Evolutionary conservation across 2,888 invertebrate species (phyloP), one percentile per base, ranked within the genome.

Genomic region (Agrochola circellaris): DNA sequence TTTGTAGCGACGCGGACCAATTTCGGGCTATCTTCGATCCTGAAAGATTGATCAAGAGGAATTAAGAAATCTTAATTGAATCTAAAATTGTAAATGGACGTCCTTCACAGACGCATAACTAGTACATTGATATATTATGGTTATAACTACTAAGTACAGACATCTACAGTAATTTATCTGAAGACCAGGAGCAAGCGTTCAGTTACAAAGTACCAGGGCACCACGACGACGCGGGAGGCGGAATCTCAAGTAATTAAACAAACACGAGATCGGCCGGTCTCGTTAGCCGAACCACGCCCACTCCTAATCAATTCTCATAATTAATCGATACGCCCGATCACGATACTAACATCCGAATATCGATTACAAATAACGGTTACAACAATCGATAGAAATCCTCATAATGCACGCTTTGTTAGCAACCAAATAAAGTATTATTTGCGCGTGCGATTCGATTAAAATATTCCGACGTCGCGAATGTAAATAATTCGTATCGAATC

Each of bases 241-340:
- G 93, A 87, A 88, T 92, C 89, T 73, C 80, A 87, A 89, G 92
- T 93, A 94, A 95, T 95, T 94, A 94, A 94, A 94, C 95, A 95
- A 95, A 95, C 95, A 95, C 92, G 92, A 92, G 89, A 92, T 87
- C 93, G 92, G 93, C 92, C 90, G 91, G 91, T 86, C 94, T 95
- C 94, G 94, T 94, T 94, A 94, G 90, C 88, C 84, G 76, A 77
- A 87, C 89, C 91, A 92, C 95, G 94, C 96, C 96, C 90, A 91
- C 89, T 87, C 86, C 93, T 94, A 94, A 95, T 95, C 94, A 94
- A 95, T 94, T 94, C 93, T 90, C 87, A 91, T 95, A 94, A 95
- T 95, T 94, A 95, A 95, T 95, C 93, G 93, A 91, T 92, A 86
- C 82, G 88, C 88, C 88, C 77, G 86, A 88, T 88, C 88, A 87